phyloP scores from a whole-genome alignment of 2,888 invertebrate species.

The Temnothorax rugatulus region DNA sequence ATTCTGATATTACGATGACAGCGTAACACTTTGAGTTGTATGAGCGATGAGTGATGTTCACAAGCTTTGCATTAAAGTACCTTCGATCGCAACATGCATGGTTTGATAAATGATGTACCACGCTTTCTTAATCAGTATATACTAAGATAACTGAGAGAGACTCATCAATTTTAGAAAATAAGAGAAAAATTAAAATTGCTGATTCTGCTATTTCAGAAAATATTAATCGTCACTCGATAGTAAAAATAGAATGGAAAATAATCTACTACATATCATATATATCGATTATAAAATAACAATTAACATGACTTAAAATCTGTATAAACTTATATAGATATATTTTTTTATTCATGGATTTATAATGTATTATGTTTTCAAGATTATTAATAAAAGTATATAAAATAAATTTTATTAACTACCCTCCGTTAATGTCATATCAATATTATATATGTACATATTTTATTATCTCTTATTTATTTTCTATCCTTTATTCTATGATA shows the following conservation, averaged over 20 bases:
- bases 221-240: not conserved
- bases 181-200: not conserved
- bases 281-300: slow-evolving; percentile 4
- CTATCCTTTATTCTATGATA: not conserved
- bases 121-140: slow-evolving; percentile 52
- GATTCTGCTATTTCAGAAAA: slow-evolving; percentile 10
- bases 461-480: not conserved
- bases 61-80: slow-evolving; percentile 42
- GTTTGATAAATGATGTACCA: slow-evolving; percentile 55
- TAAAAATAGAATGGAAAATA: not conserved
- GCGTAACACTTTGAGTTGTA: slow-evolving; percentile 63
- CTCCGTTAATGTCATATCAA: not conserved
- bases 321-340: not conserved
- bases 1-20: slow-evolving; percentile 64
- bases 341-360: not conserved
- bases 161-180: not conserved
- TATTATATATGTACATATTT: not conserved
- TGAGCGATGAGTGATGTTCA: slow-evolving; percentile 66
- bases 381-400: not conserved
- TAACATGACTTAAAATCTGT: not conserved
- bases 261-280: not conserved
- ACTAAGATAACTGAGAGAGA: not conserved
- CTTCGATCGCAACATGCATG: slow-evolving; percentile 53
- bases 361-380: not conserved
- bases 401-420: not conserved